phyloP scores from a whole-genome alignment of 2,113 vertebrate genomes.

The Ivindomyrus marchei region DNA sequence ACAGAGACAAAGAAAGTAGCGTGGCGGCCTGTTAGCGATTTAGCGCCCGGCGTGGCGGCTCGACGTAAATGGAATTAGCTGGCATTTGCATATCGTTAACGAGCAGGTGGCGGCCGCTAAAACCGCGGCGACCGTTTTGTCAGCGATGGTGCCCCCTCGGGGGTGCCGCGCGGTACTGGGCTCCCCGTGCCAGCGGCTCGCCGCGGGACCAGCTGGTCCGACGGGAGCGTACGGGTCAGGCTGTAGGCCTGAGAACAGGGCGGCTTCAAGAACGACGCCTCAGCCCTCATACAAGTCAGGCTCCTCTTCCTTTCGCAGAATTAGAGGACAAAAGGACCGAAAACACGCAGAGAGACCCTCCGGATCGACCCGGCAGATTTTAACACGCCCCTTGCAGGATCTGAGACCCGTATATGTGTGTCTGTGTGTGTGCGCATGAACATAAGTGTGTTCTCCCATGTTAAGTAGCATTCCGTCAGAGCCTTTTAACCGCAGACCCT shows the following conservation, averaged over 20 bases:
- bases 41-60: conserved; percentile 24
- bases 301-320: neutral
- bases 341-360: neutral
- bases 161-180: conserved; percentile 43
- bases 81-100: conserved; percentile 71
- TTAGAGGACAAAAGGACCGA: neutral
- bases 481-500: neutral
- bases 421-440: neutral
- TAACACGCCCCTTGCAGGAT: neutral
- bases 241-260: neutral
- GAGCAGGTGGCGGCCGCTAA: conserved; percentile 65
- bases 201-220: conserved; percentile 27
- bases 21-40: conserved; percentile 38
- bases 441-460: neutral
- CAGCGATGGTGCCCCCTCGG: conserved; percentile 55
- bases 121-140: conserved; percentile 65
- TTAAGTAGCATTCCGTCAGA: neutral
- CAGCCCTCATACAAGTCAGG: neutral
- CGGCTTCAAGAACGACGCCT: too few species aligned
- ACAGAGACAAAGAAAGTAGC: conserved; percentile 27
- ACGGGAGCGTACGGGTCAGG: neutral
- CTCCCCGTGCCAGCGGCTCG: conserved; percentile 50
- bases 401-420: neutral
- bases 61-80: conserved; percentile 72
- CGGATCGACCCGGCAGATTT: neutral